Base-by-base conservation (phyloP, 2,888 invertebrate genomes). In the Timema podura region DNA sequence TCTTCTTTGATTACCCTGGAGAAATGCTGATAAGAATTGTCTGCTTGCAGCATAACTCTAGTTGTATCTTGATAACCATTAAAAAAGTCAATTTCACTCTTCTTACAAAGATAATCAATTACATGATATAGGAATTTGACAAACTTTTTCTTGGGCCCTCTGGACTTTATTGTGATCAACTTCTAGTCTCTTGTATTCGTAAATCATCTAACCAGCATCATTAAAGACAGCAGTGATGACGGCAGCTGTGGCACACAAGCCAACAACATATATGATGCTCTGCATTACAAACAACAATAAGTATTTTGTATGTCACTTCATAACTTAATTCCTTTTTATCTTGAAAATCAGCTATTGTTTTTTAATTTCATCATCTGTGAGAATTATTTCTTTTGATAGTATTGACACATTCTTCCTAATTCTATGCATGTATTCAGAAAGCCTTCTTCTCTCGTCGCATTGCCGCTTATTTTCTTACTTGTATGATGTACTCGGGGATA, bases 151-250 rank as follows among this genome's bases (percentile, higher is more conserved):
- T 7, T 64, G 64, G 15, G 64, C 64, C 6, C 45, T 64, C 30
- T 64, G 15, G 13, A 64, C 64, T 64, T 64, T 64, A 64, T 64
- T 64, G 64, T 64, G 64, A 64, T 64, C 64, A 64, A 64, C 64
- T 44, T 30, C 64, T 30, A 64, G 30, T 64, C 64, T 45, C 45
- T 13, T n/a, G 45, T 64, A 15, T 10, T 16, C 64, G 15, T 64
- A 13, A 64, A 44, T 64, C 11, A 64, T 10, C 5, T 30, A 45
- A 13, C 64, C 64, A 64, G 64, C 64, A 64, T 64, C 64, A 9
- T 11, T 49, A 11, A 13, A 64, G 15, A 7, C 10, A 45, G 64
- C 54, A 5, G 54, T 54, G 13, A 16, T 54, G 15, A 54, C 15
- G 6, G 54, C 54, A 54, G 6, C 54, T 54, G 15, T 5, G n/a